These are phyloP conservation scores for Plecturocebus donacophilus DNA, from an alignment of 2,113 vertebrate genomes.

Conservation along the genomic window DNA sequence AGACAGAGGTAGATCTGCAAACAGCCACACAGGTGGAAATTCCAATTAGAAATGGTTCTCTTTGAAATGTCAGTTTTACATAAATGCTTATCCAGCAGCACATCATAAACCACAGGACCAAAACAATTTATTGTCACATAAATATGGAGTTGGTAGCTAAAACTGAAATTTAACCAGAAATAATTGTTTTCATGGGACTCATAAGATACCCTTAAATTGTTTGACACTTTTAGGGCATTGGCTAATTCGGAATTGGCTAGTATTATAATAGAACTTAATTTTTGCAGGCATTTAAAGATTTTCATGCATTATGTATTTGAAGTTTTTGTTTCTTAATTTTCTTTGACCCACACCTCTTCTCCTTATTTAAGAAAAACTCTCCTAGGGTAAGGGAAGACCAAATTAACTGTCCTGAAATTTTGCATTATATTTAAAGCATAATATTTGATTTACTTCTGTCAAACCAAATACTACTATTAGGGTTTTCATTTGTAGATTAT, in stretches of 20 bases:
- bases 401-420: neutral
- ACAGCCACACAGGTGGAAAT: neutral
- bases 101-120: neutral
- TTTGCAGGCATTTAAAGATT: slow-evolving; percentile 13
- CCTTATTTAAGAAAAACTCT: neutral
- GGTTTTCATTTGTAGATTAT: slow-evolving; percentile 24
- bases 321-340: slow-evolving; percentile 29
- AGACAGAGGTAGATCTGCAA: slow-evolving; percentile 71
- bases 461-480: neutral
- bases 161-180: slow-evolving; percentile 48
- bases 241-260: slow-evolving; percentile 3
- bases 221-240: neutral
- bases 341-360: neutral
- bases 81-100: neutral
- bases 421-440: slow-evolving; percentile 15
- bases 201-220: slow-evolving; percentile 14
- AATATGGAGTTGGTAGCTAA: slow-evolving; percentile 41
- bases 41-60: neutral
- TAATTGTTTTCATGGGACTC: neutral
- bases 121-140: slow-evolving; percentile 2
- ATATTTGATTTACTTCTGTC: slow-evolving; percentile 39
- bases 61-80: slow-evolving; percentile 24
- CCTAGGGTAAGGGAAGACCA: neutral
- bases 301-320: neutral
- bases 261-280: neutral